phyloP scores from a whole-genome alignment of 1,140 invertebrate species.

The Habropoda laboriosa region DNA sequence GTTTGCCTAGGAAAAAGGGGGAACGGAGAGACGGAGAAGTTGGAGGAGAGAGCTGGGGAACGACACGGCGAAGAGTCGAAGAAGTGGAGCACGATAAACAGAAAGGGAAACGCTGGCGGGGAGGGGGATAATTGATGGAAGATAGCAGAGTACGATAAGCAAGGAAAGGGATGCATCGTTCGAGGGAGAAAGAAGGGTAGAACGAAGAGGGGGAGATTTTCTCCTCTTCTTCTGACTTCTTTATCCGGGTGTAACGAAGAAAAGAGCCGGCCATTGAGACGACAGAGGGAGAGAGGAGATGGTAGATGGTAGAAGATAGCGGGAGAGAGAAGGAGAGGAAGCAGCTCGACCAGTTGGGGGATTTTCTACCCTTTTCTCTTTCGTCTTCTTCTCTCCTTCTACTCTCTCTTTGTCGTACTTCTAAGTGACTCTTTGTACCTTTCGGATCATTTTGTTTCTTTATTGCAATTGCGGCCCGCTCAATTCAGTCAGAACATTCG shows the following conservation, averaged over 20 bases:
- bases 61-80: not conserved
- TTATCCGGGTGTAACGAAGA: slow-evolving; percentile 2
- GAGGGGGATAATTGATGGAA: slow-evolving; percentile 13
- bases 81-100: slow-evolving; percentile 26
- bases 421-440: not conserved
- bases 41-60: not conserved
- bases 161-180: slow-evolving; percentile 12
- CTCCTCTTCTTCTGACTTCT: not conserved
- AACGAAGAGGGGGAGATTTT: not conserved
- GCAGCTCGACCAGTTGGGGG: slow-evolving; percentile 41
- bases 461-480: slow-evolving; percentile 17
- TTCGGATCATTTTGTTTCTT: slow-evolving; percentile 26
- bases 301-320: not conserved
- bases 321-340: slow-evolving; percentile 6
- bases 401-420: not conserved
- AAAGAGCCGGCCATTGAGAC: not conserved
- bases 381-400: not conserved
- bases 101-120: slow-evolving; percentile 25
- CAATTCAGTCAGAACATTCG: slow-evolving; percentile 6
- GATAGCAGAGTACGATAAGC: slow-evolving; percentile 14
- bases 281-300: not conserved
- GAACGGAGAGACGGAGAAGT: not conserved
- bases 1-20: not conserved
- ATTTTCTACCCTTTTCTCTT: slow-evolving; percentile 50
- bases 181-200: not conserved